Conservation (phyloP, 1,140 invertebrate genomes). For the Camponotus vicinus region DNA sequence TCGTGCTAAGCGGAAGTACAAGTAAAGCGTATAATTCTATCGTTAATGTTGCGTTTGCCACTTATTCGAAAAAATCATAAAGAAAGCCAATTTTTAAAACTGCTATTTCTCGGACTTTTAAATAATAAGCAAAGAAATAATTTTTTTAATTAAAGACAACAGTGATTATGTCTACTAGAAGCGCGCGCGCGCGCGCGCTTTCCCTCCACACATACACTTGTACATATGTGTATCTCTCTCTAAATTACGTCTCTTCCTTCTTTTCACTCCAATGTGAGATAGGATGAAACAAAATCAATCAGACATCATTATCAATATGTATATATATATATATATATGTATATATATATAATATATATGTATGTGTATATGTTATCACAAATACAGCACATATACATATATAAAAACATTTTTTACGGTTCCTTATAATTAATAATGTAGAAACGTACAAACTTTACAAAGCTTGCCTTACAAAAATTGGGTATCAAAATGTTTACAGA, state of each 20-base stretch:
- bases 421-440: conserved; percentile 73
- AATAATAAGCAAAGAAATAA: background rate
- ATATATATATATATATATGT: conserved; percentile 22
- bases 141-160: background rate
- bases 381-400: conserved; percentile 75
- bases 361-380: conserved; percentile 75
- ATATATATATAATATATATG: conserved; percentile 29
- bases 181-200: too few species aligned
- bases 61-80: background rate
- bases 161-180: background rate
- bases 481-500: conserved; percentile 74
- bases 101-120: background rate
- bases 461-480: conserved; percentile 65
- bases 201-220: too few species aligned
- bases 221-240: too few species aligned
- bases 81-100: background rate
- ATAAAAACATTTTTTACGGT: conserved; percentile 77
- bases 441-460: conserved; percentile 72
- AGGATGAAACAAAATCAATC: background rate
- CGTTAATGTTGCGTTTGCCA: background rate
- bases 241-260: too few species aligned
- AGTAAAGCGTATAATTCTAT: background rate
- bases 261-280: background rate
- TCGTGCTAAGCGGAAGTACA: background rate
- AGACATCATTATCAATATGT: conserved; percentile 58